Conservation (phyloP, 2,797 vertebrate genomes). For the Xyrichtys novacula region DNA sequence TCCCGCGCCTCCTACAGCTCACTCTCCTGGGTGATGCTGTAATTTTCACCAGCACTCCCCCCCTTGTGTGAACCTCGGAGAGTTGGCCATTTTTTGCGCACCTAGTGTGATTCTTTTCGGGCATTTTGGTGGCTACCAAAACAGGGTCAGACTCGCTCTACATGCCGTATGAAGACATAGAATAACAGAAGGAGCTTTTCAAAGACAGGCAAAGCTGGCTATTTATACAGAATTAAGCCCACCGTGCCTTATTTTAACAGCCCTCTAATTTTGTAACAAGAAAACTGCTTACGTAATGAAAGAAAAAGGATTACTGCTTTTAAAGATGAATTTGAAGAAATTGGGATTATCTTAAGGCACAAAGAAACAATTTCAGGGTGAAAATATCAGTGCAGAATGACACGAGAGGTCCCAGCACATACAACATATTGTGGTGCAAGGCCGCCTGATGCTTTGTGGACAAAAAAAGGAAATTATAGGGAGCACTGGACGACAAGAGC, state of each 20-base stretch:
- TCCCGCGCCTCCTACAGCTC: slow-evolving; percentile 72
- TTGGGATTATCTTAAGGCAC: slow-evolving; percentile 8
- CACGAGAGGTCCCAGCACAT: slow-evolving; percentile 1
- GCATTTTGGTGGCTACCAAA: slow-evolving; percentile 55
- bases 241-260: neutral
- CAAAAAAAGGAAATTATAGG: neutral
- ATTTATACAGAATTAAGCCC: neutral
- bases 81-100: slow-evolving; percentile 24
- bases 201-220: neutral
- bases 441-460: slow-evolving; percentile 16
- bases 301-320: neutral
- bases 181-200: neutral
- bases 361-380: slow-evolving; percentile 8
- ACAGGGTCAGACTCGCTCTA: slow-evolving; percentile 33
- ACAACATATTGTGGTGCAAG: slow-evolving; percentile 5
- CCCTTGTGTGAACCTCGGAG: slow-evolving; percentile 36
- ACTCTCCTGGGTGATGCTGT: slow-evolving; percentile 75
- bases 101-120: slow-evolving; percentile 40
- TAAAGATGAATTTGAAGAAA: neutral
- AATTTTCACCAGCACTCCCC: slow-evolving; percentile 75
- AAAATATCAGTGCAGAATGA: neutral
- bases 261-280: neutral
- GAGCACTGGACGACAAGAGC: neutral
- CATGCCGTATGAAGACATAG: slow-evolving; percentile 8
- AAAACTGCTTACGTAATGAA: slow-evolving; percentile 4